Conservation (phyloP, 2,888 invertebrate species). For the Hydrotaea cyrtoneurina region DNA sequence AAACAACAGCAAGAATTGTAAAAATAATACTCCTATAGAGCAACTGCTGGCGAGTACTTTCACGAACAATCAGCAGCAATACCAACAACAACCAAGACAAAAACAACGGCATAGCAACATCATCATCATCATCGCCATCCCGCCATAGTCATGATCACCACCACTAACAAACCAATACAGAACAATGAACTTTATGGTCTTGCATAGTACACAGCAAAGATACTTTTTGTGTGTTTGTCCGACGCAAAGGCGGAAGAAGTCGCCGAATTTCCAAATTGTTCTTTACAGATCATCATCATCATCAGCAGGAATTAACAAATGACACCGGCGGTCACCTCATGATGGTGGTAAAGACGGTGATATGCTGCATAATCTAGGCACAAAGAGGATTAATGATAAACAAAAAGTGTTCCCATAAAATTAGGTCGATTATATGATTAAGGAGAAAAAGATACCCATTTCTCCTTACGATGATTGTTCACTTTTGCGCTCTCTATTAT, state of each 20-base stretch:
- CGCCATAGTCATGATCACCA: conserved; percentile 14
- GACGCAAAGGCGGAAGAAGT: conserved; percentile 56
- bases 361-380: no score
- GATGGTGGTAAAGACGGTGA: no score
- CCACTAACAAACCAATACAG: conserved; percentile 7
- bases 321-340: neutral
- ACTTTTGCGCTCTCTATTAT: neutral
- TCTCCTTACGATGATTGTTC: no score
- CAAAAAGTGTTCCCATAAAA: neutral
- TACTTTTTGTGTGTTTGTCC: conserved; percentile 38
- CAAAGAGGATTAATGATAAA: neutral
- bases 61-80: conserved; percentile 59
- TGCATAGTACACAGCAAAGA: neutral
- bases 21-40: conserved; percentile 58
- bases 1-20: conserved; percentile 60
- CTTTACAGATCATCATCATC: conserved; percentile 6
- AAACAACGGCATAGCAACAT: conserved; percentile 20
- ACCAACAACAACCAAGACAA: conserved; percentile 16
- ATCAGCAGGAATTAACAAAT: neutral
- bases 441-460: neutral
- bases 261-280: conserved; percentile 50
- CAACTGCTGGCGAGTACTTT: conserved; percentile 59
- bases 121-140: conserved; percentile 53
- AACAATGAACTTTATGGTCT: conserved; percentile 60
- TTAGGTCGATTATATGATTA: neutral